Evolutionary conservation across 2,888 invertebrate species (phyloP), one percentile per base, ranked within the genome.

Genomic region (Gerris lacustris): DNA sequence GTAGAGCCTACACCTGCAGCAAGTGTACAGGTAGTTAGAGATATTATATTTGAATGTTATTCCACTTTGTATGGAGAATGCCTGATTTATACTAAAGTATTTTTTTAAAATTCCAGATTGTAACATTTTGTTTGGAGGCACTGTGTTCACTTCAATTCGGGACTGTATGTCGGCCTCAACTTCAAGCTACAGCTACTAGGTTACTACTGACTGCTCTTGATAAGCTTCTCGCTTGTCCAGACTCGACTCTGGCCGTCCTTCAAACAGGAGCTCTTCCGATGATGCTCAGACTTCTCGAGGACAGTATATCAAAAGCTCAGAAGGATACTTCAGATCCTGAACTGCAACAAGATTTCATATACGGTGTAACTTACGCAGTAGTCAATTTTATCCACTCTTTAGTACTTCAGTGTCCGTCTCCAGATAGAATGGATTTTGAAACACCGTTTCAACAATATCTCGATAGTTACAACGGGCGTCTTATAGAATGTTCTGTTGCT

Each of bases 181-280:
- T 86, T 5, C 86, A 86, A 76, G 82, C 85, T 0, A 83, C 84
- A 0, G 78, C 86, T 43, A 84, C 85, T 0, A 84, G 85, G 75
- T 79, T 87, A 0, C 81, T 87, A 72, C 81, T 87, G 31, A 83
- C 83, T 7, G 83, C 86, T 0, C 76, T 87, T 70, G 85, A 86
- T 73, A 83, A 84, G 74, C 84, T 85, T 0, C 79, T 84, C 15
- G 66, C 71, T 17, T 70, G 71, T 9, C 69, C 73, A 6, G 76
- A 75, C 17, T 77, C 82, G 7, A 83, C 83, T 63, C 84, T 84
- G 69, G 79, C 80, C 5, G 80, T 86, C 5, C 85, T 86, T 66
- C 84, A 85, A 75, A 85, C 84, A 76, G 86, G 86, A 0, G 82
- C 86, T 44, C 76, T 87, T n/a, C 86, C 86, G 5, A 85, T 86